Conservation (phyloP, 2,797 vertebrate species). For the Oreochromis mossambicus region DNA sequence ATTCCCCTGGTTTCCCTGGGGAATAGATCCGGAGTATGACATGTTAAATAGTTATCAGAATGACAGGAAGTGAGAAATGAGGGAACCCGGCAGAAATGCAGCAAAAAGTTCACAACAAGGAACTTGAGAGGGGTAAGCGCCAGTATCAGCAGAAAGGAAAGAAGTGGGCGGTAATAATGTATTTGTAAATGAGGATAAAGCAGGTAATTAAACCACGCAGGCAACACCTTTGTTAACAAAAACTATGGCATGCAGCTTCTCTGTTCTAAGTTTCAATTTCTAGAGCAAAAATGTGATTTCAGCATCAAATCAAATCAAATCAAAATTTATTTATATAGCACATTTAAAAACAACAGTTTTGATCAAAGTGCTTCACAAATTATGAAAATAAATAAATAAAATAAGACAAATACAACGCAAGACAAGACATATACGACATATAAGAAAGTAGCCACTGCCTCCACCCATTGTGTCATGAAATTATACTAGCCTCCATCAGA, state of each 20-base stretch:
- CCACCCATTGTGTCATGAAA: background rate
- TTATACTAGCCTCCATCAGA: fast-evolving
- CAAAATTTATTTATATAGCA: no score
- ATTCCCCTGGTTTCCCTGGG: constrained; percentile 26
- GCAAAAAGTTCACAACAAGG: background rate
- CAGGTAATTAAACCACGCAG: background rate
- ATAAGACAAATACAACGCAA: no score
- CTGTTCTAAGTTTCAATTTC: fast-evolving
- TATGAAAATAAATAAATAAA: no score
- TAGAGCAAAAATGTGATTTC: background rate
- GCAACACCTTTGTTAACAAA: background rate
- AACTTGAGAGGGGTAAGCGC: background rate
- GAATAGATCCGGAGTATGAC: constrained; percentile 31
- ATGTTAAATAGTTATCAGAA: constrained; percentile 41
- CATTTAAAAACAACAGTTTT: no score
- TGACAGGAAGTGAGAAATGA: constrained; percentile 16
- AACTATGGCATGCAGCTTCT: background rate
- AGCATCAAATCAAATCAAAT: no score
- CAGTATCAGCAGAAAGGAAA: background rate
- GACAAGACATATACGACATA: fast-evolving
- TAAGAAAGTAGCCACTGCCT: background rate
- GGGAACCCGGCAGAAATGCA: background rate
- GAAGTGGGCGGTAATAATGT: background rate
- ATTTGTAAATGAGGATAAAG: background rate
- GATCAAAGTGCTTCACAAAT: no score